Conservation (phyloP, 2,113 vertebrate genomes). For the Amphiprion ocellaris region DNA sequence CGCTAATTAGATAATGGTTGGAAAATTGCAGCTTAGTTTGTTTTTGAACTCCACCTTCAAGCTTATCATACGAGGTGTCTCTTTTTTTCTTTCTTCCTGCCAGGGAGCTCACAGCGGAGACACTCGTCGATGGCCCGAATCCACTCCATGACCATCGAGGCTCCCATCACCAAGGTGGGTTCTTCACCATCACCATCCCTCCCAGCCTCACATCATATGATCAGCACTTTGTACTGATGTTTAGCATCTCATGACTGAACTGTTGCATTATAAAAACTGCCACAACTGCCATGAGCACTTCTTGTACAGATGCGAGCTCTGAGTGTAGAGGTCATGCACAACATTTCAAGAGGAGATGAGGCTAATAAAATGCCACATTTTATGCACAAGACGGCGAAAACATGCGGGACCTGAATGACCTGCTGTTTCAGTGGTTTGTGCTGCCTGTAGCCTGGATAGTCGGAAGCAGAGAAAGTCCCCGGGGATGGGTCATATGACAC, state of each 20-base stretch:
- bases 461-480: slow-evolving; percentile 66
- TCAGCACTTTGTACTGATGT: slow-evolving; percentile 29
- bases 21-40: slow-evolving; percentile 25
- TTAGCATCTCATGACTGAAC: slow-evolving; percentile 65
- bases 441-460: slow-evolving; percentile 45
- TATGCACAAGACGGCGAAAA: slow-evolving; percentile 45
- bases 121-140: slow-evolving; percentile 97
- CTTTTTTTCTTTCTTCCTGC: slow-evolving; percentile 8
- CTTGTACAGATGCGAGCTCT: slow-evolving; percentile 29
- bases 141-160: slow-evolving; percentile 99
- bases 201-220: slow-evolving; percentile 43
- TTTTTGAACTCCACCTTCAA: slow-evolving; percentile 5
- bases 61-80: neutral
- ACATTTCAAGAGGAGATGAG: slow-evolving; percentile 48
- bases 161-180: slow-evolving; percentile 97
- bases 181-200: slow-evolving; percentile 14
- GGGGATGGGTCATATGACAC: slow-evolving; percentile 75
- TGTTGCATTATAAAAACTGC: slow-evolving; percentile 30
- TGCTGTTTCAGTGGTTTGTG: slow-evolving; percentile 58
- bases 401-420: slow-evolving; percentile 47
- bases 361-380: slow-evolving; percentile 66
- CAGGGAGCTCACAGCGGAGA: slow-evolving; percentile 93
- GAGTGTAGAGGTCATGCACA: slow-evolving; percentile 48
- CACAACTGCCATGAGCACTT: slow-evolving; percentile 47
- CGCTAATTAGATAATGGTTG: slow-evolving; percentile 25